A percentile compares a stretch with the other conserved stretches of the same genome.
Conservation (phyloP, 2,888 invertebrate species). For the Phalera bucephala region DNA sequence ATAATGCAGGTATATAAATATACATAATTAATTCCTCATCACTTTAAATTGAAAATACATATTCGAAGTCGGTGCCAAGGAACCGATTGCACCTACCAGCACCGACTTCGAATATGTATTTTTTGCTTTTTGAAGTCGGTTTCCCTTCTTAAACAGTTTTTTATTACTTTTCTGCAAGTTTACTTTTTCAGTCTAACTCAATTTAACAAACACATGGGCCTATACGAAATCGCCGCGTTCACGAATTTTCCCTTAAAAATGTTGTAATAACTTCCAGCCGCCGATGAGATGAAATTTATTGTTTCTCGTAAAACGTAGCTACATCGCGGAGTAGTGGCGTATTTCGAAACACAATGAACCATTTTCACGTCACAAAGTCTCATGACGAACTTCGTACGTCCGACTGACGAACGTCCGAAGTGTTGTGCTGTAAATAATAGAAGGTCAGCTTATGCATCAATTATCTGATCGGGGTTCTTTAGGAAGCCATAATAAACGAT, state of each 20-base stretch:
- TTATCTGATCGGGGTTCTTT: not conserved
- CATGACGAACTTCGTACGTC: conserved; percentile 45
- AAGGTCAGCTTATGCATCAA: not conserved
- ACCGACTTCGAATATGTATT: too few species aligned
- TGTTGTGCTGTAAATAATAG: conserved; percentile 9
- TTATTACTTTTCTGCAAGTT: too few species aligned
- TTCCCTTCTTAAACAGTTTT: too few species aligned
- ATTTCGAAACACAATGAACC: conserved; percentile 42
- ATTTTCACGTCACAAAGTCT: conserved; percentile 52
- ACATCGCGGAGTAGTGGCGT: conserved; percentile 54
- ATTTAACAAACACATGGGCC: too few species aligned
- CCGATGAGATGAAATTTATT: conserved; percentile 68
- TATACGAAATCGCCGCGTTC: too few species aligned
- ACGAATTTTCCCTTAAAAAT: conserved; percentile 60
- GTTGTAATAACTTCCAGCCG: conserved; percentile 55
- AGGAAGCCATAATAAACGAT: not conserved
- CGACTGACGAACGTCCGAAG: conserved; percentile 14
- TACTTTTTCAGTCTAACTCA: too few species aligned
- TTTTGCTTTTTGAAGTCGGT: too few species aligned
- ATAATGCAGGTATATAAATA: too few species aligned
- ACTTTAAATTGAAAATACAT: too few species aligned
- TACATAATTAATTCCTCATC: too few species aligned
- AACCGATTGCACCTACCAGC: too few species aligned
- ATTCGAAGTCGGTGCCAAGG: too few species aligned
- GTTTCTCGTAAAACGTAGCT: conserved; percentile 64